These are phyloP conservation scores for Apis cerana DNA, from an alignment of 1,140 invertebrate genomes.

Conservation along the genomic window DNA sequence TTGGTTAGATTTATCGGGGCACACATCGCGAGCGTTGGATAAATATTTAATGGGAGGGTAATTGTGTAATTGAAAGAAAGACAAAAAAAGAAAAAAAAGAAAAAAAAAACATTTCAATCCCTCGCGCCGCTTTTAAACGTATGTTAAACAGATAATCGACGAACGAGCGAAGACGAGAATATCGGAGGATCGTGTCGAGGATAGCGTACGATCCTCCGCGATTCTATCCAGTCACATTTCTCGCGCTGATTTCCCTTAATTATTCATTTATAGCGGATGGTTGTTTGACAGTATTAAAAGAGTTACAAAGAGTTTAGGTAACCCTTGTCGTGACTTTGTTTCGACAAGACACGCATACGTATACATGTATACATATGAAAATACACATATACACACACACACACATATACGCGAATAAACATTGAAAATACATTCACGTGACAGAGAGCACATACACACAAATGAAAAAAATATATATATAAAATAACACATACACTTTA, in stretches of 20 bases:
- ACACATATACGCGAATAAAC: background rate
- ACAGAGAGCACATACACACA: too few species aligned
- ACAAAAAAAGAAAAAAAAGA: too few species aligned
- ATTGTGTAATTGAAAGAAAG: too few species aligned
- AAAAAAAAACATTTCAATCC: background rate
- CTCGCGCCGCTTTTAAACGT: background rate
- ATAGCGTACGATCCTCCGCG: background rate
- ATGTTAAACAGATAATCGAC: background rate
- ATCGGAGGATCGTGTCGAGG: background rate
- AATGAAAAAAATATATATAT: background rate
- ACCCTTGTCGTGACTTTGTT: conserved; percentile 52
- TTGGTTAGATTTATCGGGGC: too few species aligned
- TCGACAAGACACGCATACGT: conserved; percentile 13
- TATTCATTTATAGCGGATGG: conserved; percentile 21
- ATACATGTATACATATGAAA: conserved; percentile 3
- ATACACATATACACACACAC: background rate
- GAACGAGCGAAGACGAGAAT: background rate
- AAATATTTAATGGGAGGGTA: too few species aligned
- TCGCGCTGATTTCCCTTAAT: conserved; percentile 17
- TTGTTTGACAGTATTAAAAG: conserved; percentile 67
- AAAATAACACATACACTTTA: conserved; percentile 9
- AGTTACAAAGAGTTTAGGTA: conserved; percentile 67
- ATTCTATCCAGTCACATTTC: background rate
- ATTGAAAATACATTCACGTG: too few species aligned
- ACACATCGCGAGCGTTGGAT: too few species aligned